A percentile compares a stretch with the other conserved stretches of the same genome.
phyloP scores from a whole-genome alignment of 2,113 vertebrate genomes.

The Gulo gulo region DNA sequence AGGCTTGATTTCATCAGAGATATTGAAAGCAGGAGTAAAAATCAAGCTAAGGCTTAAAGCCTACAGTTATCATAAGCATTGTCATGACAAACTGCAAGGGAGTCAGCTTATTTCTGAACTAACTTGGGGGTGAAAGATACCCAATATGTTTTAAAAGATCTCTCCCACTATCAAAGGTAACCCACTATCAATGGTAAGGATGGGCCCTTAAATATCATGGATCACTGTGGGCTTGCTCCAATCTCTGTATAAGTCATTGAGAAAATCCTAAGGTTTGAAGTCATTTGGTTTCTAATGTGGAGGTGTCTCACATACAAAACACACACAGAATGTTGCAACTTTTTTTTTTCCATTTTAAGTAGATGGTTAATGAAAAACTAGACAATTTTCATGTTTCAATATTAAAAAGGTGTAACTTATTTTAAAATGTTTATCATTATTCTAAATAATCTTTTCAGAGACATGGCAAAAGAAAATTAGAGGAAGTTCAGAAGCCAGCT shows the following conservation, averaged over 20 bases:
- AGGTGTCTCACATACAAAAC: background rate
- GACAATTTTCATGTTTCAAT: background rate
- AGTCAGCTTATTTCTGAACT: background rate
- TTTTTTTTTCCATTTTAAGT: background rate
- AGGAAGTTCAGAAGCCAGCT: constrained; percentile 47
- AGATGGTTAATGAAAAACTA: background rate
- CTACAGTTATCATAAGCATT: background rate
- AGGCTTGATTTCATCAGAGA: background rate
- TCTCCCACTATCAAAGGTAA: background rate
- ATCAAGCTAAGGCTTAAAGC: background rate
- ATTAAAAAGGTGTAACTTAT: background rate
- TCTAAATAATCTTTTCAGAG: constrained; percentile 56
- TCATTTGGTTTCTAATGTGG: background rate
- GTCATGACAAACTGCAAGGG: background rate
- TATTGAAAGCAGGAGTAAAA: background rate
- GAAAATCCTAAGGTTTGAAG: background rate
- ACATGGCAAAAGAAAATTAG: background rate
- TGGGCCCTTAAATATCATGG: background rate
- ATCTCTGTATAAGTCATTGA: background rate
- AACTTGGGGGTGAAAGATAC: background rate
- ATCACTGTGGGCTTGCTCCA: background rate
- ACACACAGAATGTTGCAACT: background rate
- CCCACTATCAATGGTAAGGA: background rate
- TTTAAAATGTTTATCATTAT: background rate
- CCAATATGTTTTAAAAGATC: background rate